A percentile compares a stretch with the other conserved stretches of the same genome.
These are phyloP conservation scores for Neosilurus hyrtlii DNA, from an alignment of 2,797 vertebrate species.

Conservation along the genomic window DNA sequence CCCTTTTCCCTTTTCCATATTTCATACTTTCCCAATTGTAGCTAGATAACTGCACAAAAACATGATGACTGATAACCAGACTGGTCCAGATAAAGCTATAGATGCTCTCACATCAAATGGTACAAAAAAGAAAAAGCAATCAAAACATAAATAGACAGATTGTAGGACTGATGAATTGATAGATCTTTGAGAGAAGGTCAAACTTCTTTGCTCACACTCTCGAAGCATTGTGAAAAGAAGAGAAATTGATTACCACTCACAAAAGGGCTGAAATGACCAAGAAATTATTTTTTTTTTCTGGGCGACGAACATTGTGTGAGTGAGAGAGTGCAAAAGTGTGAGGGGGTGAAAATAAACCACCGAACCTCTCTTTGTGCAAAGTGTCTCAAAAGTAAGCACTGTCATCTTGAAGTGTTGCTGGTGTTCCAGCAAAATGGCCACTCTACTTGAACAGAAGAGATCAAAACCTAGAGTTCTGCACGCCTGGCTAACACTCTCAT, in stretches of 20 bases:
- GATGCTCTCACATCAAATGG: constrained; percentile 72
- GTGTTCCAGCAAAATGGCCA: constrained; percentile 50
- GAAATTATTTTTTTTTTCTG: constrained; percentile 83
- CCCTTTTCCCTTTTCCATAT: constrained; percentile 60
- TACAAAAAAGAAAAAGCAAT: constrained; percentile 69
- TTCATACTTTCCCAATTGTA: constrained; percentile 64
- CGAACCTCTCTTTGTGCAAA: constrained; percentile 63
- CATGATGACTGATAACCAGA: constrained; percentile 73
- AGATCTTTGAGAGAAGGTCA: constrained; percentile 83
- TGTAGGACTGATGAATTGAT: constrained; percentile 82
- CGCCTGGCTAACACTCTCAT: constrained; percentile 19
- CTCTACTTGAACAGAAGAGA: constrained; percentile 38
- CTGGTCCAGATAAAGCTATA: constrained; percentile 75
- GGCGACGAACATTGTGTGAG: constrained; percentile 78
- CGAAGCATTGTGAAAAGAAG: constrained; percentile 79
- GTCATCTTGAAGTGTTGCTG: constrained; percentile 68
- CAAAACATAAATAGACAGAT: constrained; percentile 83
- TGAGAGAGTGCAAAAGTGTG: constrained; percentile 45
- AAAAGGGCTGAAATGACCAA: constrained; percentile 81
- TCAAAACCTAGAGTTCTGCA: constrained; percentile 27
- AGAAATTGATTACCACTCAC: constrained; percentile 82
- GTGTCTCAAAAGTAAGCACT: constrained; percentile 69
- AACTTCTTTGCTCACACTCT: constrained; percentile 78
- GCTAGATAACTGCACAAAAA: constrained; percentile 75
- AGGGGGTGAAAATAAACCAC: constrained; percentile 60